Percentiles rank a stretch among this genome's conserved stretches.
Conservation (phyloP, 1,140 invertebrate genomes). For the Aphelinus certus region DNA sequence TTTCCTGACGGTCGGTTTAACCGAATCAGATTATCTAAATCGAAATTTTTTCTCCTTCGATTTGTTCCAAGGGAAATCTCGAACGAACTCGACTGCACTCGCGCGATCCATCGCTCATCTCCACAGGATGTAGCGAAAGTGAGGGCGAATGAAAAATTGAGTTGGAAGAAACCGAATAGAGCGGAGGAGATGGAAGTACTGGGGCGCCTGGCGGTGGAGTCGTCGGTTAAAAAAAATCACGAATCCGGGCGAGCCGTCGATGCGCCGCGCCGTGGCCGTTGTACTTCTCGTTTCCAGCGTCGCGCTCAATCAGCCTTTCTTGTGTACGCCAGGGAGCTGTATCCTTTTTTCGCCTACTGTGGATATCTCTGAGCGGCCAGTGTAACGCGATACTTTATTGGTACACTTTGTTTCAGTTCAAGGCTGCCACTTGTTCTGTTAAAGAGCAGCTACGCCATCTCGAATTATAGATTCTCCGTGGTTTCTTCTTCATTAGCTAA, state of each 20-base stretch:
- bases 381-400: conserved; percentile 37
- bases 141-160: not conserved
- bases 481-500: conserved; percentile 24
- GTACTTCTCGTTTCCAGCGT: conserved; percentile 10
- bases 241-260: too few relatives aligned
- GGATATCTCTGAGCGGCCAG: conserved; percentile 9
- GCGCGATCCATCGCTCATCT: too few relatives aligned
- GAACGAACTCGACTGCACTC: too few relatives aligned
- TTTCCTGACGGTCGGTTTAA: too few relatives aligned
- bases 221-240: too few relatives aligned
- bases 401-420: conserved; percentile 25
- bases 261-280: not conserved
- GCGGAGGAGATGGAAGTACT: not conserved
- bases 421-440: conserved; percentile 3
- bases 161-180: not conserved
- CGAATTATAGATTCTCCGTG: conserved; percentile 18
- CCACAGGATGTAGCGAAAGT: too few relatives aligned
- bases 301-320: conserved; percentile 21
- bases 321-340: not conserved
- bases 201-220: not conserved
- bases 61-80: too few relatives aligned
- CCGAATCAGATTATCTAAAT: too few relatives aligned
- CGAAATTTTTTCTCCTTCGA: too few relatives aligned
- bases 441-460: conserved; percentile 16
- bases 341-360: conserved; percentile 26